These are phyloP conservation scores for Dorcus parallelipipedus DNA, from an alignment of 2,888 invertebrate genomes.

Conservation along the genomic window DNA sequence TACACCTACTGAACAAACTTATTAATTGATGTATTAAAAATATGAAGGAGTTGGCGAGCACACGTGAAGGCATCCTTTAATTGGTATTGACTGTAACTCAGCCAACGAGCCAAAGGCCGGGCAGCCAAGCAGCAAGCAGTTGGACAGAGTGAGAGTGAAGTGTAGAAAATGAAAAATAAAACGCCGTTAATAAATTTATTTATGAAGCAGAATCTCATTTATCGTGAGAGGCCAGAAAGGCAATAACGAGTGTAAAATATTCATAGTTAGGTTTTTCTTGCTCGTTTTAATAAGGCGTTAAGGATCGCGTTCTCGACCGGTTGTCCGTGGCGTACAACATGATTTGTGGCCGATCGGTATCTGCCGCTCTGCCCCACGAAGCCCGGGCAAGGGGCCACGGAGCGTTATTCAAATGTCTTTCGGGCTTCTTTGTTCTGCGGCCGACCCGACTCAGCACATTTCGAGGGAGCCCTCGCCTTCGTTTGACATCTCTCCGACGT, in stretches of 20 bases:
- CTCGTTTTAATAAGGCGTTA: slow-evolving; percentile 37
- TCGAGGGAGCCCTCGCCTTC: slow-evolving; percentile 13
- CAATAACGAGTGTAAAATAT: slow-evolving; percentile 41
- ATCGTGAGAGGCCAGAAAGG: slow-evolving; percentile 18
- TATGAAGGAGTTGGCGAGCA: too few relatives aligned
- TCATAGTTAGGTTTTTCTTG: slow-evolving; percentile 30
- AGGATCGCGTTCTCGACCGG: slow-evolving; percentile 33
- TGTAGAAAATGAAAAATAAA: neutral
- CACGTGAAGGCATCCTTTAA: too few relatives aligned
- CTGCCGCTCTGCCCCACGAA: slow-evolving; percentile 25
- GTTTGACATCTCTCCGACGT: slow-evolving; percentile 7
- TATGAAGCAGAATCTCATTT: slow-evolving; percentile 14
- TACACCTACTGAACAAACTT: too few relatives aligned
- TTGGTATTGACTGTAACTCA: too few relatives aligned
- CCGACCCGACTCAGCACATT: slow-evolving; percentile 21
- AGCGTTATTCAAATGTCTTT: slow-evolving; percentile 30
- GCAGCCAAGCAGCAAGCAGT: too few relatives aligned
- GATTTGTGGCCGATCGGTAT: slow-evolving; percentile 37
- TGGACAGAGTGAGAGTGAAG: too few relatives aligned
- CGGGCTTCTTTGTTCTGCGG: slow-evolving; percentile 8
- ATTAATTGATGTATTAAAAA: too few relatives aligned
- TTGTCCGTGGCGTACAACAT: slow-evolving; percentile 29
- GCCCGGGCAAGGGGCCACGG: slow-evolving; percentile 19
- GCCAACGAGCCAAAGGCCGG: too few relatives aligned
- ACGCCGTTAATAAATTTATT: slow-evolving; percentile 15